These are phyloP conservation scores for Halictus quadricinctus DNA, from an alignment of 2,888 invertebrate species.

Conservation along the genomic window DNA sequence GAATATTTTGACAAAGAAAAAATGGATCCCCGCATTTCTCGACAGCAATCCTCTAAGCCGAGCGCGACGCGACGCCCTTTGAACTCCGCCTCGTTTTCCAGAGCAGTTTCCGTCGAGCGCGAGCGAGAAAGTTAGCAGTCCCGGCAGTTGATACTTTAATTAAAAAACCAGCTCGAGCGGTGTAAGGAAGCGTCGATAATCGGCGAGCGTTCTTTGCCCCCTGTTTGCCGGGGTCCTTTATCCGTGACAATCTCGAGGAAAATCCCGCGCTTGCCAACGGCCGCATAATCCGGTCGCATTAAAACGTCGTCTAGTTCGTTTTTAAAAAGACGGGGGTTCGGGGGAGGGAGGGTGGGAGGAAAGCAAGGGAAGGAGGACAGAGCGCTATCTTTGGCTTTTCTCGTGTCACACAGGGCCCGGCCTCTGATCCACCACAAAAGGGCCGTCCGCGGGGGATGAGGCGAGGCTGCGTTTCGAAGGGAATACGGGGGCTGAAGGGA, in stretches of 20 bases:
- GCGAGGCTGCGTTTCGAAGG: constrained; percentile 13
- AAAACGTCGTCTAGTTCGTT: constrained; percentile 65
- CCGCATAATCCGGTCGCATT: constrained; percentile 68
- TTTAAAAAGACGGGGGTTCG: constrained; percentile 18
- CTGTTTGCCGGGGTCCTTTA: constrained; percentile 66
- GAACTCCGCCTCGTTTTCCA: not conserved
- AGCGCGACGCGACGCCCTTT: not conserved
- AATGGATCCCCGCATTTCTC: not conserved
- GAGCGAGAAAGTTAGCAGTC: constrained; percentile 36
- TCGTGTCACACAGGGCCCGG: constrained; percentile 40
- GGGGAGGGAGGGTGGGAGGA: not conserved
- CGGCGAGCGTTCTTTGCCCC: constrained; percentile 57
- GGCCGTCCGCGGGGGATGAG: constrained; percentile 31
- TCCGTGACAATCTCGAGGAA: constrained; percentile 66
- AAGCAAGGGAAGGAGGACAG: not conserved
- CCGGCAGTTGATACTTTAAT: constrained; percentile 61
- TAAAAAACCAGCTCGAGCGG: constrained; percentile 55
- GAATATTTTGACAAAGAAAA: not conserved
- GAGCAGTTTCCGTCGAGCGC: not conserved
- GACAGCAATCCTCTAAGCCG: not conserved
- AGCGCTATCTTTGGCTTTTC: constrained; percentile 60
- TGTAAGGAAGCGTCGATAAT: constrained; percentile 57
- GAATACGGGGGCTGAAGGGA: constrained; percentile 8
- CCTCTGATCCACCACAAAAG: constrained; percentile 34
- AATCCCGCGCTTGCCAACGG: constrained; percentile 60